Percentiles rank a stretch among this genome's conserved stretches.
Conservation (phyloP, 1,140 invertebrate genomes). For the Maniola jurtina region DNA sequence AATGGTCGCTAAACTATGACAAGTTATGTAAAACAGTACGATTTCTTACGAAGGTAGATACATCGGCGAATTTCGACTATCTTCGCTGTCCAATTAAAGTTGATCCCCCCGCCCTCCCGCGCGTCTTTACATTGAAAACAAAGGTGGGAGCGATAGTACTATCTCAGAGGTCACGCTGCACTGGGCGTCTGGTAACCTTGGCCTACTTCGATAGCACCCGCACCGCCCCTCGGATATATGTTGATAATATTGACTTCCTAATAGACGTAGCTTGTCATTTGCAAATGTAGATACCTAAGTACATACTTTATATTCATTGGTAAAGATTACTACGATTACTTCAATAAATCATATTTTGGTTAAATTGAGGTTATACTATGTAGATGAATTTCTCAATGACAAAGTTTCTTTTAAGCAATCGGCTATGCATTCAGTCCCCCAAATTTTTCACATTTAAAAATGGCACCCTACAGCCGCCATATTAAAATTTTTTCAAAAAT, state of each 20-base stretch:
- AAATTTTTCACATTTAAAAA: no score
- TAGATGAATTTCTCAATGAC: no score
- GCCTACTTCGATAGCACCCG: conserved; percentile 61
- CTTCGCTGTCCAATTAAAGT: conserved; percentile 34
- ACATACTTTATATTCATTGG: no score
- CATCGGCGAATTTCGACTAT: conserved; percentile 43
- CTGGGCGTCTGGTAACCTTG: conserved; percentile 57
- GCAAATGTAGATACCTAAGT: conserved; percentile 14
- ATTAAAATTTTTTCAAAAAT: no score
- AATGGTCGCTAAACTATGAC: background rate
- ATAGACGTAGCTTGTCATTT: conserved; percentile 21
- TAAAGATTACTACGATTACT: no score
- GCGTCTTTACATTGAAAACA: conserved; percentile 15
- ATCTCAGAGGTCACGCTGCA: conserved; percentile 48
- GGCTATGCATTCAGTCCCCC: no score
- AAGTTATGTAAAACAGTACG: background rate
- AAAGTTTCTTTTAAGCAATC: no score
- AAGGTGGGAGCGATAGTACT: conserved; percentile 37
- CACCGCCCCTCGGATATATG: conserved; percentile 47
- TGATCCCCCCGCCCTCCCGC: conserved; percentile 31
- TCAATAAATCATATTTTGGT: no score
- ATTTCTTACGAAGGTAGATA: conserved; percentile 26
- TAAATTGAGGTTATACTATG: no score
- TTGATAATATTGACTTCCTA: conserved; percentile 52
- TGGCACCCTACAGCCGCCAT: no score